Conservation (phyloP, 2,797 vertebrate genomes). For the Sebastes hubbsi region DNA sequence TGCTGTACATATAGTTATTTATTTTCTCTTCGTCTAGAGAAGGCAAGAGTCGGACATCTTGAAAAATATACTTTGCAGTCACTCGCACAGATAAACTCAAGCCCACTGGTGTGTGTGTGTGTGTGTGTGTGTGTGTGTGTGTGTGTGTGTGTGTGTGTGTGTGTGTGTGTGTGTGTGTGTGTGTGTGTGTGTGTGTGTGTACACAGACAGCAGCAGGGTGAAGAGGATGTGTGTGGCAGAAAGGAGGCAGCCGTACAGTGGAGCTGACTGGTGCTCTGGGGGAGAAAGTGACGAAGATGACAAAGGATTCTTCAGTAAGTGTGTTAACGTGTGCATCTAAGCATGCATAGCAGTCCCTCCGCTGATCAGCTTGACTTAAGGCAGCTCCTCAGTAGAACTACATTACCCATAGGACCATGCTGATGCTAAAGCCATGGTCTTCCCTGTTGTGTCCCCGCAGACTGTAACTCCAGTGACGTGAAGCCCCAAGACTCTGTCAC, state of each 20-base stretch:
- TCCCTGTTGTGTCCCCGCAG: slow-evolving; percentile 70
- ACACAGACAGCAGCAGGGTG: slow-evolving; percentile 81
- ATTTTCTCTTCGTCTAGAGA: neutral
- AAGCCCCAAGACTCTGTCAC: slow-evolving; percentile 94
- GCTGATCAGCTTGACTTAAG: slow-evolving; percentile 35
- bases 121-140: slow-evolving; percentile 29
- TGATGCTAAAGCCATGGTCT: slow-evolving; percentile 18
- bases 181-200: slow-evolving; percentile 29
- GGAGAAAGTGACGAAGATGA: slow-evolving; percentile 88
- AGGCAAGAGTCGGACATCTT: neutral
- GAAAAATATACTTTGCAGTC: slow-evolving; percentile 7
- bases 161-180: slow-evolving; percentile 23
- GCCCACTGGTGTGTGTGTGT: slow-evolving; percentile 26
- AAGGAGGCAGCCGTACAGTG: slow-evolving; percentile 82
- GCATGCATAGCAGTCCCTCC: slow-evolving; percentile 10
- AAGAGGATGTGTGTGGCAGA: slow-evolving; percentile 86
- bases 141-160: slow-evolving; percentile 28
- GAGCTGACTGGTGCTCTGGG: slow-evolving; percentile 88
- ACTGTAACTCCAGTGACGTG: slow-evolving; percentile 95
- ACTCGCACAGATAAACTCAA: slow-evolving; percentile 1
- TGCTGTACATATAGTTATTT: neutral
- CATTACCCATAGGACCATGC: slow-evolving; percentile 31
- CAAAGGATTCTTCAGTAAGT: slow-evolving; percentile 87
- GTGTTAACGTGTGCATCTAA: slow-evolving; percentile 43
- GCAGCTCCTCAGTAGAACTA: slow-evolving; percentile 26